Percentiles rank a stretch among this genome's conserved stretches.
phyloP scores from a whole-genome alignment of 2,113 vertebrate genomes.

The Brevimyrus niger region DNA sequence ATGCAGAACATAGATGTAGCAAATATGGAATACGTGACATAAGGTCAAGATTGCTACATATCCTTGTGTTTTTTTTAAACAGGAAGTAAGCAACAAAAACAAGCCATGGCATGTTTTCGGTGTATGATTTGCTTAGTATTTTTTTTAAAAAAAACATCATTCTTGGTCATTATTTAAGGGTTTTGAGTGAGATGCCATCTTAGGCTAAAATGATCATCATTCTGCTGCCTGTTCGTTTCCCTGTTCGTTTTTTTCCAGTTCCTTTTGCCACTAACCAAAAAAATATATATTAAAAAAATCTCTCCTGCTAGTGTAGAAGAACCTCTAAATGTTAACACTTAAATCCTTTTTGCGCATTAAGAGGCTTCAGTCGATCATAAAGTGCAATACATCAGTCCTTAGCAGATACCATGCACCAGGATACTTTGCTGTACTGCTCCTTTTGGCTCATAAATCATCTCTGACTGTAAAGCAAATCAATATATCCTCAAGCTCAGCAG shows the following conservation, averaged over 20 bases:
- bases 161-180: not conserved
- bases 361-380: not conserved
- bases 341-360: not conserved
- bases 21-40: not conserved
- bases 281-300: not conserved
- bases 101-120: not conserved
- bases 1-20: not conserved
- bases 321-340: not conserved
- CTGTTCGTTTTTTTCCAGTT: not conserved
- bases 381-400: not conserved
- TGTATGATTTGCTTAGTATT: not conserved
- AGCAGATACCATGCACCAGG: slow-evolving; percentile 9
- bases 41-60: not conserved
- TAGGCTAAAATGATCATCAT: not conserved
- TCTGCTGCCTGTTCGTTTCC: not conserved
- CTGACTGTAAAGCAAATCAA: slow-evolving; percentile 36
- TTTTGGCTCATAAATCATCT: slow-evolving; percentile 35
- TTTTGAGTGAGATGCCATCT: not conserved
- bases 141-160: not conserved
- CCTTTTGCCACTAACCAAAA: not conserved
- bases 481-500: slow-evolving; percentile 22
- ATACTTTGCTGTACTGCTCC: not conserved
- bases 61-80: not conserved
- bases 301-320: not conserved
- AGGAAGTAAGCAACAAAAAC: not conserved